Conservation (phyloP, 1,140 invertebrate species). For the Diuraphis noxia region DNA sequence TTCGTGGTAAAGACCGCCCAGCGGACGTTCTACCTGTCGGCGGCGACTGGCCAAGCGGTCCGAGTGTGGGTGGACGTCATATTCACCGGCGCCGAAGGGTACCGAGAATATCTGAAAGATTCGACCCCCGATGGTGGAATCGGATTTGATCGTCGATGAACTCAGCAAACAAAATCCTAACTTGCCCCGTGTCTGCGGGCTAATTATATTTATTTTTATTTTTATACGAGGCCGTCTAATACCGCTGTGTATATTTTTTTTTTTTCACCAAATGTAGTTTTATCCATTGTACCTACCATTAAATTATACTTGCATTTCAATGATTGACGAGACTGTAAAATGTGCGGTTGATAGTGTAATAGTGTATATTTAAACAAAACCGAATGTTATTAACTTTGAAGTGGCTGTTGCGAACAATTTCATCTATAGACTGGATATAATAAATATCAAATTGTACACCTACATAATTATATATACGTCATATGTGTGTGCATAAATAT, state of each 20-base stretch:
- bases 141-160: neutral
- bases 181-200: neutral
- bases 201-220: constrained; percentile 3
- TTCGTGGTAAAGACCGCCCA: constrained; percentile 96
- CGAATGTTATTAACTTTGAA: neutral
- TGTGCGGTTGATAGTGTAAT: neutral
- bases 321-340: neutral
- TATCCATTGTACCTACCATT: neutral
- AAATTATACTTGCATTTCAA: neutral
- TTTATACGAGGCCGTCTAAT: neutral
- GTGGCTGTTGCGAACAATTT: neutral
- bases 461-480: neutral
- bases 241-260: neutral
- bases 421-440: constrained; percentile 6
- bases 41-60: constrained; percentile 90
- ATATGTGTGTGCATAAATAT: neutral
- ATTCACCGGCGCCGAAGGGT: constrained; percentile 86
- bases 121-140: neutral
- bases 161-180: neutral
- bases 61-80: constrained; percentile 97
- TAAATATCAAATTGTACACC: neutral
- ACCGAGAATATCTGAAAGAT: constrained; percentile 71
- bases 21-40: constrained; percentile 87
- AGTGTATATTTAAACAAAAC: neutral
- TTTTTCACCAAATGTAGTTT: neutral